phyloP scores from a whole-genome alignment of 2,888 invertebrate species.

The Trachelus stipa region DNA sequence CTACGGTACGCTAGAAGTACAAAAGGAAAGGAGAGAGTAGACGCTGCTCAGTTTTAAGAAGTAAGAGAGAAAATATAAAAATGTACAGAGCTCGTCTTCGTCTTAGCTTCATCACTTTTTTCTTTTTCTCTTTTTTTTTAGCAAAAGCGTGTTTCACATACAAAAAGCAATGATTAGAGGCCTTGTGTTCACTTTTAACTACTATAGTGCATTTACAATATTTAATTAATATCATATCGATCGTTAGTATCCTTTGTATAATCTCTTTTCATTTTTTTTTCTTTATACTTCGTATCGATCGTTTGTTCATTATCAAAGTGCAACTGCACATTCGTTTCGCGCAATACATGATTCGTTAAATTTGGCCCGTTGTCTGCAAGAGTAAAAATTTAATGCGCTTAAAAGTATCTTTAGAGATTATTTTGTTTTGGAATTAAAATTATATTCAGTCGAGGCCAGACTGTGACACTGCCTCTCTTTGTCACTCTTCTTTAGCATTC shows the following conservation, averaged over 20 bases:
- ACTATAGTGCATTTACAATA: slow-evolving; percentile 54
- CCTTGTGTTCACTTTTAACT: slow-evolving; percentile 59
- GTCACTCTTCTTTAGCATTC: slow-evolving; percentile 16
- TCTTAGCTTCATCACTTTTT: slow-evolving; percentile 9
- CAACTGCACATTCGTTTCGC: neutral
- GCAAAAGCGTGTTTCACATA: slow-evolving; percentile 63
- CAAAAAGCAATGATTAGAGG: slow-evolving; percentile 66
- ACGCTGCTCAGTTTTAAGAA: slow-evolving; percentile 13
- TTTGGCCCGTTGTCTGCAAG: slow-evolving; percentile 52
- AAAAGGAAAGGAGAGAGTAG: slow-evolving; percentile 16
- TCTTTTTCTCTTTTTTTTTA: slow-evolving; percentile 34
- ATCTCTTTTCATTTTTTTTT: slow-evolving; percentile 2
- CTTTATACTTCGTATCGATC: slow-evolving; percentile 8
- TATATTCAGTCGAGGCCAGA: slow-evolving; percentile 58
- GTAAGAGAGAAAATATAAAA: slow-evolving; percentile 20
- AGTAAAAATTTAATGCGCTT: slow-evolving; percentile 48
- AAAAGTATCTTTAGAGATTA: slow-evolving; percentile 13
- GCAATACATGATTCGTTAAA: neutral
- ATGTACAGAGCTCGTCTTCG: slow-evolving; percentile 38
- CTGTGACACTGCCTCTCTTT: slow-evolving; percentile 37
- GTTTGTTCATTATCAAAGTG: neutral
- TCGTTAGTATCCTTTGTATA: slow-evolving; percentile 32
- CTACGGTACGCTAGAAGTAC: slow-evolving; percentile 34
- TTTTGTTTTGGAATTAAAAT: slow-evolving; percentile 44
- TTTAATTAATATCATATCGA: slow-evolving; percentile 31